Evolutionary conservation across 2,888 invertebrate genomes (phyloP).

Genomic region (Mythimna ferrago): DNA sequence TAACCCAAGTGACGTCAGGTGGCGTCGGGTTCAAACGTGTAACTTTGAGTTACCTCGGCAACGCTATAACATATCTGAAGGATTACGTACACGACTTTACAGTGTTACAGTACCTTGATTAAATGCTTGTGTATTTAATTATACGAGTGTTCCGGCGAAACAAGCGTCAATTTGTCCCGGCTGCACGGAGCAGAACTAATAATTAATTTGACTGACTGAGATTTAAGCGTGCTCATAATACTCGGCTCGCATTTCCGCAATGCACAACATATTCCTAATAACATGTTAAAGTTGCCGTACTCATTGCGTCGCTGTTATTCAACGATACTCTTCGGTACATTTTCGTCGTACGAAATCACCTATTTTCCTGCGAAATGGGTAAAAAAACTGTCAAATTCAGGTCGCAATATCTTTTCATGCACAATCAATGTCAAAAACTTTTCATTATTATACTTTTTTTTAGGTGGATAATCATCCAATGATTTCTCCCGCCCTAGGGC

Average conservation of each 20-base stretch:
- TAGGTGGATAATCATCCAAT: too few species aligned
- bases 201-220: slow-evolving; percentile 65
- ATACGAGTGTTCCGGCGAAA: slow-evolving; percentile 58
- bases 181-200: slow-evolving; percentile 63
- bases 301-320: slow-evolving; percentile 42
- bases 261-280: slow-evolving; percentile 62
- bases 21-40: slow-evolving; percentile 47
- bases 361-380: too few species aligned
- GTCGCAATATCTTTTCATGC: too few species aligned
- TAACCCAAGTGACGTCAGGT: slow-evolving; percentile 53
- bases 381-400: too few species aligned
- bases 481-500: too few species aligned
- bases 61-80: slow-evolving; percentile 54
- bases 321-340: slow-evolving; percentile 16
- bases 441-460: too few species aligned
- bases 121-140: slow-evolving; percentile 63
- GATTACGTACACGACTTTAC: slow-evolving; percentile 54
- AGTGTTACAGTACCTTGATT: slow-evolving; percentile 58
- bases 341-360: slow-evolving; percentile 2
- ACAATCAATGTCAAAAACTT: too few species aligned
- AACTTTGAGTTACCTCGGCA: slow-evolving; percentile 49
- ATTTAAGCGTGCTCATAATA: slow-evolving; percentile 63
- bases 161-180: slow-evolving; percentile 63
- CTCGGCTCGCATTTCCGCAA: slow-evolving; percentile 60
- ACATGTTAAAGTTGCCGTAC: slow-evolving; percentile 45